Conservation (phyloP, 2,888 invertebrate genomes). For the Tuta absoluta region DNA sequence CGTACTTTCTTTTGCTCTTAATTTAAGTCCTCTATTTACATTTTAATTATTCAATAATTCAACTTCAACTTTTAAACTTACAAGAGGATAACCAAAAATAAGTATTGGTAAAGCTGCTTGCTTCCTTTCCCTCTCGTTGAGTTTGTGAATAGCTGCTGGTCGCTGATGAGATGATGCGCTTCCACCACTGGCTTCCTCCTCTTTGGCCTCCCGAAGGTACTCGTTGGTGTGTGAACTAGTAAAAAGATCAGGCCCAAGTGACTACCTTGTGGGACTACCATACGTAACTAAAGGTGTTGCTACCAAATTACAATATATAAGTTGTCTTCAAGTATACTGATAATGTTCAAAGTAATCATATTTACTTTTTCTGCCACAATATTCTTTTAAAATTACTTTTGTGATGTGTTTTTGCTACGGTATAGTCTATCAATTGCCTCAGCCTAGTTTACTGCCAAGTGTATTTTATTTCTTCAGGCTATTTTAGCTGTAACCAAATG, state of each 20-base stretch:
- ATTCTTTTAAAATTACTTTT: background rate
- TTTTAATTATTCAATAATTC: background rate
- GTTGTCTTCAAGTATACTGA: background rate
- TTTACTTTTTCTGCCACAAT: background rate
- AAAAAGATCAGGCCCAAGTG: background rate
- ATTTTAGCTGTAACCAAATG: background rate
- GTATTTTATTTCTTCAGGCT: background rate
- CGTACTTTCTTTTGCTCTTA: too few species aligned
- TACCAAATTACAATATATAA: background rate
- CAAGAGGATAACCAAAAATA: slow-evolving; percentile 94
- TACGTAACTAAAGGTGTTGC: background rate
- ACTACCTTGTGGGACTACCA: slow-evolving; percentile 5
- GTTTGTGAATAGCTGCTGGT: slow-evolving; percentile 64
- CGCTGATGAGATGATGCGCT: slow-evolving; percentile 77
- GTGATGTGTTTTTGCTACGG: background rate
- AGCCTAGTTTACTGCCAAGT: background rate
- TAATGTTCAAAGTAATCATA: background rate
- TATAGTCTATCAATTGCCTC: background rate
- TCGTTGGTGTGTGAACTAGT: slow-evolving; percentile 91
- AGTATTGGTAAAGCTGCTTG: slow-evolving; percentile 95
- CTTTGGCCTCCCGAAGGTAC: slow-evolving; percentile 81
- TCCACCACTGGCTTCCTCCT: slow-evolving; percentile 71
- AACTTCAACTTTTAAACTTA: slow-evolving; percentile 55
- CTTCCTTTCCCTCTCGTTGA: slow-evolving; percentile 90
- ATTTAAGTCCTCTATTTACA: background rate